Evolutionary conservation across 1,140 invertebrate genomes (phyloP).

Genomic region (Pogonomyrmex barbatus): DNA sequence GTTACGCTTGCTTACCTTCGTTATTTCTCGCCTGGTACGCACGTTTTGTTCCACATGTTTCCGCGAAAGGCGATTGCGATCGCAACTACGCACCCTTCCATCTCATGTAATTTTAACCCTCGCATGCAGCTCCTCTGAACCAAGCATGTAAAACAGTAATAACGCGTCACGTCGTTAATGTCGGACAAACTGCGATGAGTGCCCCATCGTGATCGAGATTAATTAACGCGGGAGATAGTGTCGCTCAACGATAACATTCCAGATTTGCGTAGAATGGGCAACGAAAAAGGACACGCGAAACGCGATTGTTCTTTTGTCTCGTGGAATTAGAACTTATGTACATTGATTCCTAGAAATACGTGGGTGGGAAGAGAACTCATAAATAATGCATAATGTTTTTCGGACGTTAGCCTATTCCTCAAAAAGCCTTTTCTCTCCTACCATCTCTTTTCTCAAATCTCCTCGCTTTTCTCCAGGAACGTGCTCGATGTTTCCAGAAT

Average conservation of each 20-base stretch:
- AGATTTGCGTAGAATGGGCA: background rate
- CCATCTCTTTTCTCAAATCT: conserved; percentile 19
- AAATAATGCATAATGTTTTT: conserved; percentile 85
- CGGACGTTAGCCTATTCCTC: conserved; percentile 80
- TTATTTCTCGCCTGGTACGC: conserved; percentile 18
- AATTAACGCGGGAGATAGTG: conserved; percentile 43
- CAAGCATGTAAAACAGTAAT: conserved; percentile 65
- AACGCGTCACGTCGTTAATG: conserved; percentile 62
- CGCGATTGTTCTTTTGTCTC: background rate
- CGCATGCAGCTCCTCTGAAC: conserved; percentile 39
- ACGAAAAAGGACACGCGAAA: background rate
- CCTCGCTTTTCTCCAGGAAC: conserved; percentile 50
- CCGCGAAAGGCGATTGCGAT: conserved; percentile 62
- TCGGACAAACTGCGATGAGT: conserved; percentile 72
- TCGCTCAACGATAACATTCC: background rate
- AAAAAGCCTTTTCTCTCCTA: conserved; percentile 40
- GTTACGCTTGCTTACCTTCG: conserved; percentile 1
- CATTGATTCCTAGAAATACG: conserved; percentile 54
- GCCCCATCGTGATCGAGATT: conserved; percentile 58
- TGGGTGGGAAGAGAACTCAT: conserved; percentile 75
- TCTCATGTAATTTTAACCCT: conserved; percentile 40
- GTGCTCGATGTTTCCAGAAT: conserved; percentile 44
- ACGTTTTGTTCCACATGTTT: conserved; percentile 49
- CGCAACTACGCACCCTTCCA: conserved; percentile 19
- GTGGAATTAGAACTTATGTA: conserved; percentile 19